Base-by-base conservation (phyloP, 2,113 vertebrate genomes). In the Pithys albifrons region DNA sequence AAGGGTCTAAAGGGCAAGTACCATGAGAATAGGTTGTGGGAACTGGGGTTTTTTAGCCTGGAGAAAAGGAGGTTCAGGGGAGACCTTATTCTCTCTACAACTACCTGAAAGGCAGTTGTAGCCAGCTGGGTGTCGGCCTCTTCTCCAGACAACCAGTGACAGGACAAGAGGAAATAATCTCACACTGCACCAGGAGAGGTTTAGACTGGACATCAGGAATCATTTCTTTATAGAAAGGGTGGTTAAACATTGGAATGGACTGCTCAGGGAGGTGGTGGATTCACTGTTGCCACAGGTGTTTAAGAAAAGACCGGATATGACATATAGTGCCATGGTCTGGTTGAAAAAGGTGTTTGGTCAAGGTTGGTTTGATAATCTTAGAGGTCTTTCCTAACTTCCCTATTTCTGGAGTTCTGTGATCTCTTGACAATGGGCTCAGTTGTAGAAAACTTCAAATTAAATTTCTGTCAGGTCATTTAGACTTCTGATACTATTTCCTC, bases 121-220 rank as follows among this genome's bases (percentile, higher is more conserved):
- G 17, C 22, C 12, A 16, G 27, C 31, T 43, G 24, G 6, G 6
- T 2, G 2, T 51, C 0, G 0, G 27, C 12, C 9, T 66, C 13
- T n/a, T 75, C 17, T 48, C 14, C 11, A 62, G 37, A 8, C 23
- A 39, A 9, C 11, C 15, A 52, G 17, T 15, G 16, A 35, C 29
- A 35, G 20, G 6, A 31, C 14, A 41, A 70, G 29, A 62, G 6
- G 6, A 48, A 14, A 18, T 14, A 48, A 16, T 20, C 33, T 54
- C n/a, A 46, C 54, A 7, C 14, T 48, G 9, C 2, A 5, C 11
- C 18, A 49, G 5, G 2, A 20, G 7, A 62, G 3, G 5, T 27
- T 62, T 20, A 76, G 7, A 23, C 4, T 31, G n/a, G 64, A 55
- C 7, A 76, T 55, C 3, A 9, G 20, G 17, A 76, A 41, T 39